These are phyloP conservation scores for Pantherophis vulpinus DNA, from an alignment of 2,797 vertebrate species.

Conservation along the genomic window DNA sequence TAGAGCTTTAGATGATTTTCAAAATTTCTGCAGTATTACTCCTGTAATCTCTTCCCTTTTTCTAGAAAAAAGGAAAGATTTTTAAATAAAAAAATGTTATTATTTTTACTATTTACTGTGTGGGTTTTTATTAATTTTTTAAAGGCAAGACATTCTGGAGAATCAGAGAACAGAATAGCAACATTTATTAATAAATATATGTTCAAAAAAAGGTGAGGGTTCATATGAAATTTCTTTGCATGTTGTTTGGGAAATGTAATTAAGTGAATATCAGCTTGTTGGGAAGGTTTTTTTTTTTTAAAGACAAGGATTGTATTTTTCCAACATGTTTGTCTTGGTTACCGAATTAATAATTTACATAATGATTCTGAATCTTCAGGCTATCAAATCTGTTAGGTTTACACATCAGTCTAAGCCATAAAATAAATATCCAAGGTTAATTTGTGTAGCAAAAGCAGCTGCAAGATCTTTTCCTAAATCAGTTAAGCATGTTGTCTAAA, in stretches of 20 bases:
- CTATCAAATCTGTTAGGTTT: neutral
- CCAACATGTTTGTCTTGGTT: neutral
- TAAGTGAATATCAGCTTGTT: neutral
- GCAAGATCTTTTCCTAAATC: neutral
- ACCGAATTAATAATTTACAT: neutral
- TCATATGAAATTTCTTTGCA: neutral
- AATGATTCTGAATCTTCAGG: neutral
- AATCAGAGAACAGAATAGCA: neutral
- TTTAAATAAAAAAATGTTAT: neutral
- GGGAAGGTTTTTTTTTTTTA: neutral
- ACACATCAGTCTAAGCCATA: neutral
- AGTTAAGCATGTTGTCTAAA: neutral
- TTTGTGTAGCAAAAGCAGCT: neutral
- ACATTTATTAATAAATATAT: neutral
- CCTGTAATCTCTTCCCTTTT: neutral
- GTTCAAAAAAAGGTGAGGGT: neutral
- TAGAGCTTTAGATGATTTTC: neutral
- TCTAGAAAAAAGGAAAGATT: neutral
- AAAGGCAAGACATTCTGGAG: neutral
- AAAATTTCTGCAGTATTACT: neutral
- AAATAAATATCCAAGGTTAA: neutral
- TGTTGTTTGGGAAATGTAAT: neutral
- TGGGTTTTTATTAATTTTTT: neutral
- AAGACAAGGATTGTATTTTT: neutral
- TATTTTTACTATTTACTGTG: neutral